phyloP scores from a whole-genome alignment of 2,888 invertebrate species.

The Encarsia formosa region DNA sequence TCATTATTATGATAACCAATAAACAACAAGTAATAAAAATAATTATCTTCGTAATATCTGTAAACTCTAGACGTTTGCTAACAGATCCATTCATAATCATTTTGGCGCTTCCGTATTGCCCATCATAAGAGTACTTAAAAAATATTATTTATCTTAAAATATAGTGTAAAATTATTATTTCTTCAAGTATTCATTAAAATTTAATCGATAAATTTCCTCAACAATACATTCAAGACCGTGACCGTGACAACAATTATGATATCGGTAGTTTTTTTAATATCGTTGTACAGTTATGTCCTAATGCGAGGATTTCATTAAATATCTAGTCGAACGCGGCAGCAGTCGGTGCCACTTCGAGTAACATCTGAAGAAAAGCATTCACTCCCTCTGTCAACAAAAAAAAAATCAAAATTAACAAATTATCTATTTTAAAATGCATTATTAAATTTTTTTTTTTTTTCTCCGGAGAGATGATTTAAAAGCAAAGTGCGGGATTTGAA shows the following conservation, averaged over 20 bases:
- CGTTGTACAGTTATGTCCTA: constrained; percentile 14
- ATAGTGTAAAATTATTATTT: too few species aligned
- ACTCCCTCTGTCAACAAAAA: constrained; percentile 68
- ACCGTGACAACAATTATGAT: constrained; percentile 11
- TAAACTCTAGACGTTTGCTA: constrained; percentile 20
- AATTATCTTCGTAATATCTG: constrained; percentile 26
- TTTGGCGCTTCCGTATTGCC: constrained; percentile 21
- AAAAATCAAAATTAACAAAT: too few species aligned
- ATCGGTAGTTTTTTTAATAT: constrained; percentile 20
- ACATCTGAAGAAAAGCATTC: constrained; percentile 84
- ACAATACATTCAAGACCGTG: constrained; percentile 9
- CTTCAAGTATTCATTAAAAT: too few species aligned
- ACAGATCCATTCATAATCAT: constrained; percentile 3
- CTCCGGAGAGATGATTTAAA: not conserved
- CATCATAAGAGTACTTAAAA: too few species aligned
- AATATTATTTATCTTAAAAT: too few species aligned
- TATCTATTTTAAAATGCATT: too few species aligned
- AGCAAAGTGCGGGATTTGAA: too few species aligned
- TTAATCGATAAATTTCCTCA: not conserved
- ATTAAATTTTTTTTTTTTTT: too few species aligned
- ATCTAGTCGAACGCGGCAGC: constrained; percentile 60
- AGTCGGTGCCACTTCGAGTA: constrained; percentile 87
- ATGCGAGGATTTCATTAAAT: constrained; percentile 4
- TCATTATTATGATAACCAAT: constrained; percentile 22
- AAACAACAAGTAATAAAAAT: constrained; percentile 28